phyloP scores from a whole-genome alignment of 2,797 vertebrate species.

The Gallirallus australis region DNA sequence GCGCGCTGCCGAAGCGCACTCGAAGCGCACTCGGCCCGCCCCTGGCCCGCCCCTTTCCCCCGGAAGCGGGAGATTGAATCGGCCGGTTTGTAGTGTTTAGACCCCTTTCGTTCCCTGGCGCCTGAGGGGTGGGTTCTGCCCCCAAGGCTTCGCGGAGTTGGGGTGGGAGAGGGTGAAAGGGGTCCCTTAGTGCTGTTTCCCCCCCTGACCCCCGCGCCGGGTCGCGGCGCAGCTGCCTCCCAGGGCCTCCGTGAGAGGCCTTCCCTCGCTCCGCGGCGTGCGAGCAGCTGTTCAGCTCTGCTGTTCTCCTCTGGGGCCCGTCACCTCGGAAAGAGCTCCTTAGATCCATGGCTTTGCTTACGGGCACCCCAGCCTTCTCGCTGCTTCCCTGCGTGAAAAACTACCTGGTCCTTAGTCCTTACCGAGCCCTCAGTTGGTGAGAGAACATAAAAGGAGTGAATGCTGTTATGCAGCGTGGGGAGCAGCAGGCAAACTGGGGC shows the following conservation, averaged over 20 bases:
- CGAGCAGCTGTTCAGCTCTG: neutral
- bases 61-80: neutral
- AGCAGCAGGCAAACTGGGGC: neutral
- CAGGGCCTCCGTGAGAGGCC: fast-evolving
- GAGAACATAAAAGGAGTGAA: neutral
- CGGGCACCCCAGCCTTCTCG: no score
- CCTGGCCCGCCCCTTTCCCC: neutral
- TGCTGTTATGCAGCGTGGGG: fast-evolving
- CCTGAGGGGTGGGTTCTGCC: fast-evolving
- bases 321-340: fast-evolving
- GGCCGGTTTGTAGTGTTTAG: fast-evolving
- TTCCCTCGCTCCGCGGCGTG: fast-evolving
- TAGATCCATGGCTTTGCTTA: neutral
- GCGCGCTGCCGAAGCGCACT: fast-evolving
- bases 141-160: fast-evolving
- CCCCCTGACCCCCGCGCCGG: fast-evolving
- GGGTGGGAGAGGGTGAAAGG: neutral
- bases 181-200: neutral
- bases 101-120: fast-evolving
- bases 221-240: no score
- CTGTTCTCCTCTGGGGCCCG: fast-evolving
- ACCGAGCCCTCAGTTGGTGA: no score
- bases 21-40: no score
- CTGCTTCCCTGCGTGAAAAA: neutral
- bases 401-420: neutral